These are phyloP conservation scores for Oreocharis arfaki DNA, from an alignment of 2,113 vertebrate genomes.

Conservation along the genomic window DNA sequence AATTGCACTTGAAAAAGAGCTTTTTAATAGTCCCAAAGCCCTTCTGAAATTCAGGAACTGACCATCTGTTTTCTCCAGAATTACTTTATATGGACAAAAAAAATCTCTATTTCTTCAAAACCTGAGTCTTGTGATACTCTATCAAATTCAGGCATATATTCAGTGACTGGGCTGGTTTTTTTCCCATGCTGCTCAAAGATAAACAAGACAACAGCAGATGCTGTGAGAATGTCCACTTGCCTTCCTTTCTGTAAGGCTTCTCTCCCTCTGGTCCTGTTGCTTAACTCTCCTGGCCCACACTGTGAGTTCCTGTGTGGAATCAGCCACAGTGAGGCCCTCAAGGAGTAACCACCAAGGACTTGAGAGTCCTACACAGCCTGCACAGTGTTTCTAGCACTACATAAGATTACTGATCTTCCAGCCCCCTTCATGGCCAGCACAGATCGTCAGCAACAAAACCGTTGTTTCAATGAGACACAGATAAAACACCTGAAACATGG, in stretches of 20 bases:
- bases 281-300: neutral
- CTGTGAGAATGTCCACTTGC: neutral
- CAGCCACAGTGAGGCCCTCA: neutral
- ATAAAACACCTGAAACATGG: neutral
- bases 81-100: neutral
- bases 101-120: neutral
- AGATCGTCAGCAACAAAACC: neutral
- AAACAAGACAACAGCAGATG: neutral
- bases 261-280: neutral
- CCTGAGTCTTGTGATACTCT: neutral
- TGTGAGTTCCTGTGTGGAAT: no score
- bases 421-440: rapidly evolving
- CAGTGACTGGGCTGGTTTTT: neutral
- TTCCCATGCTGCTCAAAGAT: neutral
- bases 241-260: neutral
- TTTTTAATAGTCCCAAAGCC: neutral
- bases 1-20: neutral
- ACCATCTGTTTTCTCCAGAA: neutral
- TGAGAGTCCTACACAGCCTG: neutral
- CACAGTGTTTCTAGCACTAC: neutral
- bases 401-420: neutral
- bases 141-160: neutral
- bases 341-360: neutral
- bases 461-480: neutral
- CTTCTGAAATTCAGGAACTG: neutral